Conservation (phyloP, 2,113 vertebrate species). For the Asarcornis scutulata region DNA sequence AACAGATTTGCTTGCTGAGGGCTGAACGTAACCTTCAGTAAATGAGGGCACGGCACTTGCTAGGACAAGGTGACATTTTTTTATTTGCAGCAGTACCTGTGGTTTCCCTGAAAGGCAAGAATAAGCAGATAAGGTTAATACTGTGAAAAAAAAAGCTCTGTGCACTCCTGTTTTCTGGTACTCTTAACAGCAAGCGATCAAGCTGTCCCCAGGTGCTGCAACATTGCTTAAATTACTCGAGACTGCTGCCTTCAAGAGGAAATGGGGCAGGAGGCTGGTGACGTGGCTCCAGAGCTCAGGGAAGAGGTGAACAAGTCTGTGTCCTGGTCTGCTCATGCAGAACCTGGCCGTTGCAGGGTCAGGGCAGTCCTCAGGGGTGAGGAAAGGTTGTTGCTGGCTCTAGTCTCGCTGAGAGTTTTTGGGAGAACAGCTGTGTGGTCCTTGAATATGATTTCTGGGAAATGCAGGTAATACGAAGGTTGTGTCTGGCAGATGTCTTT, state of each 20-base stretch:
- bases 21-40: background rate
- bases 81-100: background rate
- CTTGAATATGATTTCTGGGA: background rate
- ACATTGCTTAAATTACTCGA: background rate
- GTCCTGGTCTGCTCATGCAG: background rate
- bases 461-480: too few relatives aligned
- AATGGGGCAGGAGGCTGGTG: background rate
- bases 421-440: background rate
- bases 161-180: background rate
- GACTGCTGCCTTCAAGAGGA: background rate
- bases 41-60: background rate
- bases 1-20: background rate
- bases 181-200: background rate
- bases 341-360: background rate
- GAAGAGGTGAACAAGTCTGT: background rate
- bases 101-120: background rate
- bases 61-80: slow-evolving; percentile 2
- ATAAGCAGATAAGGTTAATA: background rate
- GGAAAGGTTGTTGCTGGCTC: background rate
- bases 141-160: background rate
- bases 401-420: background rate
- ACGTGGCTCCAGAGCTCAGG: background rate
- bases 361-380: background rate
- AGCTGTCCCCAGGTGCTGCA: background rate
- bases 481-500: background rate